Conservation (phyloP, 2,888 invertebrate genomes). For the Acheta domesticus region DNA sequence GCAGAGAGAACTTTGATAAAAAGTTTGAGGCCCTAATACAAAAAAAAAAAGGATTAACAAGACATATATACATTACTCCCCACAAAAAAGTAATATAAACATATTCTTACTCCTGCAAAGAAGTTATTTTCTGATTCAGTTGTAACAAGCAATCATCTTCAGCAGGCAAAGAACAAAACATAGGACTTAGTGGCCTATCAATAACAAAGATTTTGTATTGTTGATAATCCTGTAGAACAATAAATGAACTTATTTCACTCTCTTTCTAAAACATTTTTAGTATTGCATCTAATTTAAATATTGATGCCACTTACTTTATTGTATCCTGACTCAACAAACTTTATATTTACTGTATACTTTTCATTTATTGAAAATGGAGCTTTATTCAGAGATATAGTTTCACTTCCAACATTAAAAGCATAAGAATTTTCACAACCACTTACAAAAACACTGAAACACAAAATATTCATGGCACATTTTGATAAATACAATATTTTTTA, state of each 20-base stretch:
- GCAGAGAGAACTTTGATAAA: conserved; percentile 20
- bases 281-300: background rate
- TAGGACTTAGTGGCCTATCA: conserved; percentile 34
- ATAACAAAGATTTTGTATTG: conserved; percentile 32
- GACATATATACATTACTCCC: background rate
- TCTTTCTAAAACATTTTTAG: background rate
- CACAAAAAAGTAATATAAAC: background rate
- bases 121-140: conserved; percentile 28
- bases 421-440: conserved; percentile 23
- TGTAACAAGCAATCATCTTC: conserved; percentile 23
- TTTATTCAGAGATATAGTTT: conserved; percentile 11
- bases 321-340: conserved; percentile 28
- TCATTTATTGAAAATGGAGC: conserved; percentile 18
- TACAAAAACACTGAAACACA: conserved; percentile 21
- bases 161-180: conserved; percentile 25
- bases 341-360: conserved; percentile 26
- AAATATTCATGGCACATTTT: background rate
- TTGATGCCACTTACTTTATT: conserved; percentile 29
- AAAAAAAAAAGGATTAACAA: background rate
- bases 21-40: conserved; percentile 29
- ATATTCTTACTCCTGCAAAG: conserved; percentile 30
- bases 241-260: background rate
- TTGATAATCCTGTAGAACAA: conserved; percentile 32
- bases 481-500: background rate
- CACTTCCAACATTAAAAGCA: conserved; percentile 26